A percentile compares a stretch with the other conserved stretches of the same genome.
phyloP scores from a whole-genome alignment of 2,797 vertebrate species.

The Arctocebus calabarensis region DNA sequence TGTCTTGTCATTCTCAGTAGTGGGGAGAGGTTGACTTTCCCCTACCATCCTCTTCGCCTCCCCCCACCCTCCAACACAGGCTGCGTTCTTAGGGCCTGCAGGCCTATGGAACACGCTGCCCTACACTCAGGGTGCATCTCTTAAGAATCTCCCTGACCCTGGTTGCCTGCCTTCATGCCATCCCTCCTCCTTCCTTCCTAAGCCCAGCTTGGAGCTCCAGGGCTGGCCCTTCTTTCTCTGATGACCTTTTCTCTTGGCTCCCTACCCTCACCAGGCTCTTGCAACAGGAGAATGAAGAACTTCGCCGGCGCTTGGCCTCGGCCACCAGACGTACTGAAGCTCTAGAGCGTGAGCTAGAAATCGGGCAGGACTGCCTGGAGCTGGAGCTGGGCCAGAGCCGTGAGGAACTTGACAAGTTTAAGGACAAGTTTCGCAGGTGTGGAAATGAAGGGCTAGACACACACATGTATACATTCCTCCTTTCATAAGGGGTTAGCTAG shows the following conservation, averaged over 20 bases:
- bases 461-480: not conserved
- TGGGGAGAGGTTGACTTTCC: not conserved
- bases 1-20: not conserved
- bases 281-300: constrained; percentile 98
- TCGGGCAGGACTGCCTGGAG: constrained; percentile 95
- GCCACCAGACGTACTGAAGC: constrained; percentile 96
- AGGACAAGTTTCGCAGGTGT: constrained; percentile 98
- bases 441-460: not conserved
- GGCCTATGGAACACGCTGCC: not conserved
- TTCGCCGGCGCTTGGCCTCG: constrained; percentile 92
- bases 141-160: not conserved
- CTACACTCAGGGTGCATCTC: not conserved
- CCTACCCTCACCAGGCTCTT: constrained; percentile 86
- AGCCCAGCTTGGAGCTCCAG: not conserved
- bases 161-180: not conserved
- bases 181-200: not conserved
- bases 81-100: not conserved
- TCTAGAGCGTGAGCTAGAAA: constrained; percentile 96
- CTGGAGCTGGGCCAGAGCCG: constrained; percentile 94
- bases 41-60: not conserved
- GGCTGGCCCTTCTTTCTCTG: not conserved
- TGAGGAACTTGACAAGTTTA: constrained; percentile 98
- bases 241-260: not conserved
- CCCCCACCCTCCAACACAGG: not conserved
- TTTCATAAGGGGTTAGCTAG: not conserved